A percentile compares a stretch with the other conserved stretches of the same genome.
Evolutionary conservation across 1,140 invertebrate species (phyloP).

Genomic region (Mactra quadrangularis): DNA sequence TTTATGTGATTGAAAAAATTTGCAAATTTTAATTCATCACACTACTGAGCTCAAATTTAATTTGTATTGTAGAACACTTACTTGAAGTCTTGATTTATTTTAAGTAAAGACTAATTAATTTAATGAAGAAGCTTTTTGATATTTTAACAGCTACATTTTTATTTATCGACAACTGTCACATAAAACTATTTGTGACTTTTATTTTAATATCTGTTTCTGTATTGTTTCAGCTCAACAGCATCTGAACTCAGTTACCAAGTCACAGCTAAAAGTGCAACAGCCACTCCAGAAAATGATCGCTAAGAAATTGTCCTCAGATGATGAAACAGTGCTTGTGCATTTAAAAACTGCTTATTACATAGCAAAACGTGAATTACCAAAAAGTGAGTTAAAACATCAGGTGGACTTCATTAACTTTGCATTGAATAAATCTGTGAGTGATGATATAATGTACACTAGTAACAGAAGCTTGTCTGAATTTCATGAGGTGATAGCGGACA

Average conservation of each 20-base stretch:
- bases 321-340: background rate
- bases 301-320: background rate
- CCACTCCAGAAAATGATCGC: slow-evolving; percentile 4
- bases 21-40: background rate
- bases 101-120: background rate
- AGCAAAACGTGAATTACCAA: slow-evolving; percentile 13
- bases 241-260: background rate
- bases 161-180: background rate
- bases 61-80: too few relatives aligned
- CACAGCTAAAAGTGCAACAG: slow-evolving; percentile 14
- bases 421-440: background rate
- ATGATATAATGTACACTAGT: background rate
- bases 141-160: background rate
- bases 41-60: too few relatives aligned
- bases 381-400: background rate
- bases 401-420: slow-evolving; percentile 3
- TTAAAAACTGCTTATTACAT: slow-evolving; percentile 34
- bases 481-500: background rate
- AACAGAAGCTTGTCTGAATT: slow-evolving; percentile 13
- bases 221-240: slow-evolving; percentile 25
- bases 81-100: too few relatives aligned
- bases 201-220: background rate
- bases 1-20: background rate
- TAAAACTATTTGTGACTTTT: background rate
- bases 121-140: background rate